These are phyloP conservation scores for Syngnathus acus DNA, from an alignment of 2,797 vertebrate genomes.

Conservation along the genomic window DNA sequence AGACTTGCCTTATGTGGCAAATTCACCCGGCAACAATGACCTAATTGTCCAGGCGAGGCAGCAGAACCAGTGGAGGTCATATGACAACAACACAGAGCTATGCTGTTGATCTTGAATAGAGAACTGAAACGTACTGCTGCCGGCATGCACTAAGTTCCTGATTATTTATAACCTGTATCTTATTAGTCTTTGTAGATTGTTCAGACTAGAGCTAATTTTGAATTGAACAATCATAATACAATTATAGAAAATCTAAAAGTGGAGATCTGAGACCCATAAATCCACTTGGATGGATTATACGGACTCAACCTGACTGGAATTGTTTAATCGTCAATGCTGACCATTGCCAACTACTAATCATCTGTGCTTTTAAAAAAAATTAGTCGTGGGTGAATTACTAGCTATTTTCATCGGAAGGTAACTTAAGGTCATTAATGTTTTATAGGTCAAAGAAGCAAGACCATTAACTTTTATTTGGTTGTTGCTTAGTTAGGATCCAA, in stretches of 20 bases:
- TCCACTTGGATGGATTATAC: too few relatives aligned
- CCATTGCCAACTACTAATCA: too few relatives aligned
- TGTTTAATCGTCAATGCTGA: too few relatives aligned
- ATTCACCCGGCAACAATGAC: slow-evolving; percentile 52
- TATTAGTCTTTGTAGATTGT: background rate
- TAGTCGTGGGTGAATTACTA: too few relatives aligned
- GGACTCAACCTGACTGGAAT: too few relatives aligned
- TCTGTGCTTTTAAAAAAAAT: too few relatives aligned
- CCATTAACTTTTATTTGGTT: too few relatives aligned
- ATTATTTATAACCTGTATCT: background rate
- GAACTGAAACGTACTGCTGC: slow-evolving; percentile 2
- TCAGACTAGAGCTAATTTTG: background rate
- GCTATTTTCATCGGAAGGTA: too few relatives aligned
- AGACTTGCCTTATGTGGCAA: background rate
- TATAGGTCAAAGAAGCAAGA: too few relatives aligned
- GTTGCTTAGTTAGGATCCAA: too few relatives aligned
- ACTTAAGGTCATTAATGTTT: too few relatives aligned
- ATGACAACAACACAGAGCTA: slow-evolving; percentile 28
- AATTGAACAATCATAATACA: background rate
- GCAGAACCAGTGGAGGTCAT: slow-evolving; percentile 24
- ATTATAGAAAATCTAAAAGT: background rate
- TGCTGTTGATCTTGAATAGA: slow-evolving; percentile 5
- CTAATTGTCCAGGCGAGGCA: slow-evolving; percentile 41
- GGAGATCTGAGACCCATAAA: background rate
- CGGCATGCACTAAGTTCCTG: background rate